Percentiles rank a stretch among this genome's conserved stretches.
phyloP scores from a whole-genome alignment of 2,113 vertebrate species.

The Micronycteris hirsuta region DNA sequence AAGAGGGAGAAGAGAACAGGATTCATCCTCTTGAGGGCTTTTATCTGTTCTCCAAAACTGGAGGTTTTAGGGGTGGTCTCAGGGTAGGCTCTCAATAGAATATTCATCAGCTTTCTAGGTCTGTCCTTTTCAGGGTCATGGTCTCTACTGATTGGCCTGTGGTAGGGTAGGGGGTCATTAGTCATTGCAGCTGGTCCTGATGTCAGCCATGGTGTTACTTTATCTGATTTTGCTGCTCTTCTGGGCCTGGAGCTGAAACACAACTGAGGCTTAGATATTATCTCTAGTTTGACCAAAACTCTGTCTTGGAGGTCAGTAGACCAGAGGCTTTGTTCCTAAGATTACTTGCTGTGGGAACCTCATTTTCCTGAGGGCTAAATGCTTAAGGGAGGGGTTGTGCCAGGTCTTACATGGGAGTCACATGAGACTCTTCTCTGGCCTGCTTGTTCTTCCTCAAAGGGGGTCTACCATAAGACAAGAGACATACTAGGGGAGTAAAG shows the following conservation, averaged over 20 bases:
- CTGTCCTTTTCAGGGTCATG: not conserved
- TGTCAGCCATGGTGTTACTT: not conserved
- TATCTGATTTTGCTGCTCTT: not conserved
- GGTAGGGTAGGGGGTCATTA: not conserved
- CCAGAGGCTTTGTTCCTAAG: not conserved
- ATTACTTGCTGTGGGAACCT: not conserved
- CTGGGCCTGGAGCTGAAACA: not conserved
- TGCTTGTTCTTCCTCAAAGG: not conserved
- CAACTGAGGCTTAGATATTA: not conserved
- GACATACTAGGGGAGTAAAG: not conserved
- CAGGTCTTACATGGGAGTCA: not conserved
- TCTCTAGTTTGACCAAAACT: not conserved
- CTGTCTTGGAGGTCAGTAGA: not conserved
- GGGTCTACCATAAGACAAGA: no score
- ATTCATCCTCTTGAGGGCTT: not conserved
- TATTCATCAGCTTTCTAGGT: not conserved
- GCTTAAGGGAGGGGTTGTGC: not conserved
- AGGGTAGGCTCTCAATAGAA: not conserved
- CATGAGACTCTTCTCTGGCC: not conserved
- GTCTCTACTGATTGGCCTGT: not conserved
- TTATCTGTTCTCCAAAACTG: not conserved
- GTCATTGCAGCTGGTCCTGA: not conserved
- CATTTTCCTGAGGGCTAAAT: not conserved
- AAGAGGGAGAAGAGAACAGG: not conserved
- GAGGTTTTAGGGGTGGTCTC: not conserved